Conservation (phyloP, 2,113 vertebrate species). For the Forbesichthys papilliferus region DNA sequence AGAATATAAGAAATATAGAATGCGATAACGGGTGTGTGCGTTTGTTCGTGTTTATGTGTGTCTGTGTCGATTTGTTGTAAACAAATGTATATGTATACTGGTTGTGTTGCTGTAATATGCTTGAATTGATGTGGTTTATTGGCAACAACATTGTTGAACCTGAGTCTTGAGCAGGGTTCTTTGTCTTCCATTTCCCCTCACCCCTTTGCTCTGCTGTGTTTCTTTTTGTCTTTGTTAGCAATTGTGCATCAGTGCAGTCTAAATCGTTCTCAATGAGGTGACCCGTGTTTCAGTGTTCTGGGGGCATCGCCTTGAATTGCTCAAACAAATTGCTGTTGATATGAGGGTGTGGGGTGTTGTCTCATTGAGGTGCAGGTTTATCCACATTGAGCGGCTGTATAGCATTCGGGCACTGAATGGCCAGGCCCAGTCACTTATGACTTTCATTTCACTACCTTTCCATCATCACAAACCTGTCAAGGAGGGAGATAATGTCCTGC, state of each 20-base stretch:
- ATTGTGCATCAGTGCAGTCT: slow-evolving; percentile 60
- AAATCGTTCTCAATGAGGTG: slow-evolving; percentile 60
- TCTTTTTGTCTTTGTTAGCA: slow-evolving; percentile 47
- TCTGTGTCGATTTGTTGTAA: not conserved
- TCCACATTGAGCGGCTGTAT: slow-evolving; percentile 25
- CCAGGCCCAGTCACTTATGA: slow-evolving; percentile 31
- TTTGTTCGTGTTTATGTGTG: not conserved
- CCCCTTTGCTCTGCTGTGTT: slow-evolving; percentile 56
- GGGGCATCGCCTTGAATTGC: slow-evolving; percentile 48
- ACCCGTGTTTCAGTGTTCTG: slow-evolving; percentile 65
- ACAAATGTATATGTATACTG: not conserved
- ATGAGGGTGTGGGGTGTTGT: slow-evolving; percentile 61
- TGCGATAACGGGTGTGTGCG: not conserved
- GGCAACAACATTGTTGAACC: slow-evolving; percentile 65
- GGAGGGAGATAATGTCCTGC: not conserved
- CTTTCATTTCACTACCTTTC: slow-evolving; percentile 1
- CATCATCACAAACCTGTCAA: slow-evolving; percentile 8
- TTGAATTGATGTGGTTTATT: slow-evolving; percentile 43
- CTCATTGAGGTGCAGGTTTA: slow-evolving; percentile 41
- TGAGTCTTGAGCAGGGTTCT: slow-evolving; percentile 55
- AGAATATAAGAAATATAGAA: not conserved
- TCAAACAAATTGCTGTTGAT: slow-evolving; percentile 67
- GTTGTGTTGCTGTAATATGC: not conserved
- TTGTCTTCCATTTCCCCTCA: slow-evolving; percentile 59
- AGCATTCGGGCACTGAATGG: slow-evolving; percentile 7